Percentiles rank a stretch among this genome's conserved stretches.
These are phyloP conservation scores for Onthophagus taurus DNA, from an alignment of 1,140 invertebrate species.

Conservation along the genomic window DNA sequence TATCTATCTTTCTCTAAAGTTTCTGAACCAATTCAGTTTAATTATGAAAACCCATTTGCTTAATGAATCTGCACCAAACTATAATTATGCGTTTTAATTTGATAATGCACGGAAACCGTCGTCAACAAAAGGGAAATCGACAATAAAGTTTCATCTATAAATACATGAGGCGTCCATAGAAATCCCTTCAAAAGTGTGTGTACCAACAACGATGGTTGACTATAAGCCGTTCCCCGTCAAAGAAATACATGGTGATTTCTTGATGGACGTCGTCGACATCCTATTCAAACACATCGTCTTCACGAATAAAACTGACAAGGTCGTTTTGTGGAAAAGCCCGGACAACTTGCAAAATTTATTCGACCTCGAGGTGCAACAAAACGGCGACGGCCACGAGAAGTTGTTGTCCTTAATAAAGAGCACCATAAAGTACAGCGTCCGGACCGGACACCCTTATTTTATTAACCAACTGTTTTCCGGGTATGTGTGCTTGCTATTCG, in stretches of 20 bases:
- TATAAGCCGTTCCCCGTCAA: conserved; percentile 29
- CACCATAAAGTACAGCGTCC: conserved; percentile 42
- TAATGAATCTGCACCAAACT: neutral
- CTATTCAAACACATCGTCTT: conserved; percentile 36
- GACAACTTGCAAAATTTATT: conserved; percentile 33
- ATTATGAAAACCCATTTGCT: neutral
- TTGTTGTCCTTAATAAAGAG: conserved; percentile 36
- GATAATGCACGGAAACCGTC: neutral
- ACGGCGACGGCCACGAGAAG: conserved; percentile 34
- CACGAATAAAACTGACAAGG: conserved; percentile 32
- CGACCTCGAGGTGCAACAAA: conserved; percentile 32
- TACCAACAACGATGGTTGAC: conserved; percentile 17
- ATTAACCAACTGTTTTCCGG: conserved; percentile 45
- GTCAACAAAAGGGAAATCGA: neutral
- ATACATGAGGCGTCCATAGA: no score
- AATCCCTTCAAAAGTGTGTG: no score
- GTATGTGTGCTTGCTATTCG: conserved; percentile 32
- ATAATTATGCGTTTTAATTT: neutral
- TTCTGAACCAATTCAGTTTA: no score
- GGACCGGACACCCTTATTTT: conserved; percentile 45
- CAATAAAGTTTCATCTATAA: neutral
- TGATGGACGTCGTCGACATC: conserved; percentile 30
- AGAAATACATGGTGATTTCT: conserved; percentile 34
- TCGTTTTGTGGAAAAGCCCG: conserved; percentile 35
- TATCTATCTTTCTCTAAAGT: no score